These are phyloP conservation scores for Campaea margaritaria DNA, from an alignment of 2,888 invertebrate species.

Conservation along the genomic window DNA sequence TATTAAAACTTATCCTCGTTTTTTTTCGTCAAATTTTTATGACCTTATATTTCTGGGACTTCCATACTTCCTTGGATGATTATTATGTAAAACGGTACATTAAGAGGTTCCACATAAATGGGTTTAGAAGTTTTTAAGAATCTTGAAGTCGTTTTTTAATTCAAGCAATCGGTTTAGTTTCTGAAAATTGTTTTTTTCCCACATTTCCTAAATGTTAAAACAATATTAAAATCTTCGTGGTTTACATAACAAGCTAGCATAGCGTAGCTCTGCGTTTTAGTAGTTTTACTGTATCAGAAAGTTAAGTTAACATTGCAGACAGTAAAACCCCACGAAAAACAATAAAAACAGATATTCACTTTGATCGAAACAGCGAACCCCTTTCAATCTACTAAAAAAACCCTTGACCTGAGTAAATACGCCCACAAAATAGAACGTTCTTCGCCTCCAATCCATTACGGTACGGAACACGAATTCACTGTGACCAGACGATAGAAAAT, in stretches of 20 bases:
- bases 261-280: background rate
- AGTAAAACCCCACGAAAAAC: constrained; percentile 8
- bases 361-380: constrained; percentile 23
- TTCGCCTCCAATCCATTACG: constrained; percentile 21
- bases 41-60: no score
- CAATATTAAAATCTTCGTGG: no score
- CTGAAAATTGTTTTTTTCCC: no score
- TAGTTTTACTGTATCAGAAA: background rate
- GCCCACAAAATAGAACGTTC: constrained; percentile 22
- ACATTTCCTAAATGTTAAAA: no score
- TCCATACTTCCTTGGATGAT: no score
- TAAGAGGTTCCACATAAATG: no score
- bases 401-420: constrained; percentile 27
- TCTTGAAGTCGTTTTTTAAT: no score
- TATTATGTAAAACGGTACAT: no score
- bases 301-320: background rate
- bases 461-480: background rate
- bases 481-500: background rate
- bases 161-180: no score
- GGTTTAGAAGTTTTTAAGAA: no score
- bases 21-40: no score
- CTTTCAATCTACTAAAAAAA: constrained; percentile 29
- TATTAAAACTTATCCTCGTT: no score
- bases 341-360: constrained; percentile 27
- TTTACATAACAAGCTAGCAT: background rate